Conservation (phyloP, 2,113 vertebrate genomes). For the Galeopterus variegatus region DNA sequence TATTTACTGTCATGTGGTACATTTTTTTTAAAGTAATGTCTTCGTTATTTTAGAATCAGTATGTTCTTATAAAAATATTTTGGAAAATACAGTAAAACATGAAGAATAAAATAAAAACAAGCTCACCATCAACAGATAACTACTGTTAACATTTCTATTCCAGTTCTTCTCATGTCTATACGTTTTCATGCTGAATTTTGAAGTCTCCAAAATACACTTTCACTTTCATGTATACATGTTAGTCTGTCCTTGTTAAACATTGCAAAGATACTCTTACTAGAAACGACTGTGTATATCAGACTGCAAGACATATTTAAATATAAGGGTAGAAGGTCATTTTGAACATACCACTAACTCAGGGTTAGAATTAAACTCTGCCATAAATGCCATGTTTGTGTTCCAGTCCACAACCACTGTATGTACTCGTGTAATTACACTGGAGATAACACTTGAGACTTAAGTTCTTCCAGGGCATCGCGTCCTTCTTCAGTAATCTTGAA, state of each 20-base stretch:
- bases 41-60: conserved; percentile 50
- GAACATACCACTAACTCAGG: background rate
- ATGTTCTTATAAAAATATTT: conserved; percentile 35
- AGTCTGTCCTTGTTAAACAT: background rate
- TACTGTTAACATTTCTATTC: background rate
- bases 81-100: background rate
- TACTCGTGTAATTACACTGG: background rate
- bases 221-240: background rate
- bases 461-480: background rate
- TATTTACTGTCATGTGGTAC: background rate
- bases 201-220: background rate
- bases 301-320: background rate
- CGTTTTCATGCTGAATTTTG: background rate
- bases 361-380: background rate
- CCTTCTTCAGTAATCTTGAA: background rate
- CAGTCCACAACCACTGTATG: background rate
- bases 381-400: background rate
- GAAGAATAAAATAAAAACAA: conserved; percentile 22
- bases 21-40: background rate
- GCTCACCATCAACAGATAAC: background rate
- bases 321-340: background rate
- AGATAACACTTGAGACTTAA: background rate
- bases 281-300: background rate
- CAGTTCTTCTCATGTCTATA: background rate
- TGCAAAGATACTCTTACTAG: background rate